A percentile compares a stretch with the other conserved stretches of the same genome.
Evolutionary conservation across 2,797 vertebrate genomes (phyloP).

Genomic region (Gobio occitaniae): DNA sequence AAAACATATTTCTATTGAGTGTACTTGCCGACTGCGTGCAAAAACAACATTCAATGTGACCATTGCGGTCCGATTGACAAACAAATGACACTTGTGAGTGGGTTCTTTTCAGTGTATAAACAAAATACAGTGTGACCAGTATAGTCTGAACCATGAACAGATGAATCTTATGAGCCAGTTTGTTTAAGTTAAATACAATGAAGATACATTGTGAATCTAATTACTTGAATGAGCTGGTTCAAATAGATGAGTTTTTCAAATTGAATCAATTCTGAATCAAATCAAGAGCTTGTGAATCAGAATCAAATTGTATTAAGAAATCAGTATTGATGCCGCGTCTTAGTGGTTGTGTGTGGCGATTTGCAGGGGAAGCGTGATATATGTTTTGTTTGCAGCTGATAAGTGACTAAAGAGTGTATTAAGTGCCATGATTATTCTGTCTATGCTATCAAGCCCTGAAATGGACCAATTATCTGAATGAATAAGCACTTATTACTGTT

Average conservation of each 20-base stretch:
- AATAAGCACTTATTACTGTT: slow-evolving; percentile 39
- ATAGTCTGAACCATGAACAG: background rate
- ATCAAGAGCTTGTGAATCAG: background rate
- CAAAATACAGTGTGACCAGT: background rate
- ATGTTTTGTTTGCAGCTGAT: background rate
- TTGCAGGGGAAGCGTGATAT: background rate
- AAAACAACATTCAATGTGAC: background rate
- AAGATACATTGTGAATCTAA: background rate
- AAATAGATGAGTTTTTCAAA: background rate
- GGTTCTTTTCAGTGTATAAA: background rate
- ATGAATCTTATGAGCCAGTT: background rate
- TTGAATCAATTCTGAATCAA: background rate
- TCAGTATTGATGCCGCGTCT: background rate
- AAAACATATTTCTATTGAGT: background rate
- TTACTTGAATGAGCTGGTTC: background rate
- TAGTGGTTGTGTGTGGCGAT: background rate
- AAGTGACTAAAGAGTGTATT: slow-evolving; percentile 11
- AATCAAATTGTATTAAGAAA: background rate
- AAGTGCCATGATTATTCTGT: slow-evolving; percentile 23
- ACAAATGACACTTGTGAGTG: background rate
- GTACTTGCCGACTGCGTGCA: background rate
- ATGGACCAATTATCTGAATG: slow-evolving; percentile 28
- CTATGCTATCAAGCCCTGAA: slow-evolving; percentile 19
- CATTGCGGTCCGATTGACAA: background rate
- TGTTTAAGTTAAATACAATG: background rate